Evolutionary conservation across 2,113 vertebrate species (phyloP), one percentile per base, ranked within the genome.

Genomic region (Cygnus buccinator): DNA sequence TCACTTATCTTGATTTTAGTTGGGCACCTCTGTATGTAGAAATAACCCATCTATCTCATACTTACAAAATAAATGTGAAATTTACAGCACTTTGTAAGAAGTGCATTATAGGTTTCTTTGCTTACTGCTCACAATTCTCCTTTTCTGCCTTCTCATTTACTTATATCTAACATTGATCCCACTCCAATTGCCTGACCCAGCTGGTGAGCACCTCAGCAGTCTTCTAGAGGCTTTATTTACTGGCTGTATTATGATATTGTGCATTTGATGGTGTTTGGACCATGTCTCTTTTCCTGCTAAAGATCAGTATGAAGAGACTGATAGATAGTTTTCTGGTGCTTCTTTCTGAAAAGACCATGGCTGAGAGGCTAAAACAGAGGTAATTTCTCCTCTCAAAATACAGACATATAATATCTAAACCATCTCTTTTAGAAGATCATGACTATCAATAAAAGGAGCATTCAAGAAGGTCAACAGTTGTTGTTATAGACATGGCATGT

Each of bases 1-100:
- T 98, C 97, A 98, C 98, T 98, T 98, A 98, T 95, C 97, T 92
- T 96, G 94, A 97, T 98, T 98, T 98, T 98, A 97, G 97, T 97
- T 97, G 94, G 96, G 95, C 96, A 97, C 95, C 97, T 98, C 95
- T 96, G 74, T 98, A 97, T 96, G 97, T 96, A 97, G 97, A 97
- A 98, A 98, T 98, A 97, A 97, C 96, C 88, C 75, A 95, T 97
- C 97, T 97, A 70, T 97, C 95, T 97, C 96, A 92, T 89, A 79
- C 94, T 98, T 97, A 93, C 81, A 96, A 97, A 97, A 98, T 97
- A 98, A 98, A 98, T 97, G 97, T 72, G 93, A 96, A 95, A 97
- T 98, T 98, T 98, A 97, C 92, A 96, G 79, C 28, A 13, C 88
- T 96, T 91, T 92, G 54, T 96, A 95, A 95, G 94, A 90, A 90